Conservation (phyloP, 2,888 invertebrate species). For the Parasteatoda lunata region DNA sequence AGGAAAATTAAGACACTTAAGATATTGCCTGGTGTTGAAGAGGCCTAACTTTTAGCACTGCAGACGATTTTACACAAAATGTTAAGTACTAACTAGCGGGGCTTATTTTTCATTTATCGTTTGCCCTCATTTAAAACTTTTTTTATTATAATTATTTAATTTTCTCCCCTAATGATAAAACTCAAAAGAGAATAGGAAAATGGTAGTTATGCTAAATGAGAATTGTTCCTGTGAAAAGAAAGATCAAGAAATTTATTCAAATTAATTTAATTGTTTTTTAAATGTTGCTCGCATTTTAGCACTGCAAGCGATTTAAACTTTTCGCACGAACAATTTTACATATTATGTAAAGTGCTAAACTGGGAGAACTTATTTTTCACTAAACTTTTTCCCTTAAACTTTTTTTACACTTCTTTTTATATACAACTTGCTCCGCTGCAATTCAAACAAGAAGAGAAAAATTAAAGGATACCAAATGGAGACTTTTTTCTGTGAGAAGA, state of each 20-base stretch:
- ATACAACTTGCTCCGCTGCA: too few species aligned
- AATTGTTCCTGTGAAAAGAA: background rate
- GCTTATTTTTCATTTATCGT: conserved; percentile 53
- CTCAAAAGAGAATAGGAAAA: conserved; percentile 25
- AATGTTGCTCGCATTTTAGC: background rate
- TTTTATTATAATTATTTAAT: conserved; percentile 3
- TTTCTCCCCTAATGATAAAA: background rate
- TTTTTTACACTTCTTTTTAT: too few species aligned
- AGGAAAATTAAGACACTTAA: conserved; percentile 62
- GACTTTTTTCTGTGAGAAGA: too few species aligned
- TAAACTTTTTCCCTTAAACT: too few species aligned
- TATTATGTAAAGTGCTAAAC: too few species aligned
- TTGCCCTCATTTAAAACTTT: background rate
- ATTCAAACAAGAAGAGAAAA: too few species aligned
- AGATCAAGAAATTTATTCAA: background rate
- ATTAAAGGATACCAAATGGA: too few species aligned
- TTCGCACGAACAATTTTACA: too few species aligned
- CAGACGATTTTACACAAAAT: conserved; percentile 6
- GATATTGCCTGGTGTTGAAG: conserved; percentile 10
- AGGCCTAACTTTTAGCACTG: conserved; percentile 14
- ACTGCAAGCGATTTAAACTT: background rate
- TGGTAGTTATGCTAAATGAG: conserved; percentile 44
- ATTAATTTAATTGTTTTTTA: background rate
- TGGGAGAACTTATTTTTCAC: too few species aligned
- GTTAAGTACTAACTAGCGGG: conserved; percentile 35